phyloP scores from a whole-genome alignment of 1,140 invertebrate species.

The Lanistes nyassanus region DNA sequence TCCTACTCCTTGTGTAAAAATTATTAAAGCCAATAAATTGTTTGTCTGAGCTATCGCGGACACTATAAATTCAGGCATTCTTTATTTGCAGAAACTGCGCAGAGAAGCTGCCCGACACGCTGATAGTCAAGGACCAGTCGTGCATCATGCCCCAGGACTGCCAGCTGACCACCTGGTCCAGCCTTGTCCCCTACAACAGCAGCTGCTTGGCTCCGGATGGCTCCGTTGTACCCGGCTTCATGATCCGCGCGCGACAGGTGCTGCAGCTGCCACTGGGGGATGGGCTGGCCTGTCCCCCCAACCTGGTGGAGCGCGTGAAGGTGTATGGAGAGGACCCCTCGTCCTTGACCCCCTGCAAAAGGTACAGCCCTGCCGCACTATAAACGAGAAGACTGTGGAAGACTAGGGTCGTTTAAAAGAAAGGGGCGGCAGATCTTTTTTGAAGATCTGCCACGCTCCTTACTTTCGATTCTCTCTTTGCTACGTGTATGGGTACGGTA shows the following conservation, averaged over 20 bases:
- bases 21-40: too few relatives aligned
- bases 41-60: too few relatives aligned
- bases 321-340: slow-evolving; percentile 55
- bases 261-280: slow-evolving; percentile 66
- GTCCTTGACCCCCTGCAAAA: slow-evolving; percentile 60
- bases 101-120: slow-evolving; percentile 55
- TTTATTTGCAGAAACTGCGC: slow-evolving; percentile 26
- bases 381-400: too few relatives aligned
- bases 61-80: background rate
- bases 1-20: too few relatives aligned
- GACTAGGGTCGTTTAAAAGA: too few relatives aligned
- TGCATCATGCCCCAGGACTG: slow-evolving; percentile 70
- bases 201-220: slow-evolving; percentile 65
- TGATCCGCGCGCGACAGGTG: slow-evolving; percentile 63
- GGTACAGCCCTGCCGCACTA: slow-evolving; percentile 58
- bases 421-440: too few relatives aligned
- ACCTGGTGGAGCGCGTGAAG: slow-evolving; percentile 62
- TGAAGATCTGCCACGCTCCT: too few relatives aligned
- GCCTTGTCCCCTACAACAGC: slow-evolving; percentile 66
- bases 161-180: slow-evolving; percentile 70
- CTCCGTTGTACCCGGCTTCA: slow-evolving; percentile 60
- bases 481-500: too few relatives aligned
- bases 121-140: slow-evolving; percentile 64
- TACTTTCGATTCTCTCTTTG: too few relatives aligned
- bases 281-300: slow-evolving; percentile 67